Conservation (phyloP, 1,140 invertebrate species). For the Thaumatotibia leucotreta region DNA sequence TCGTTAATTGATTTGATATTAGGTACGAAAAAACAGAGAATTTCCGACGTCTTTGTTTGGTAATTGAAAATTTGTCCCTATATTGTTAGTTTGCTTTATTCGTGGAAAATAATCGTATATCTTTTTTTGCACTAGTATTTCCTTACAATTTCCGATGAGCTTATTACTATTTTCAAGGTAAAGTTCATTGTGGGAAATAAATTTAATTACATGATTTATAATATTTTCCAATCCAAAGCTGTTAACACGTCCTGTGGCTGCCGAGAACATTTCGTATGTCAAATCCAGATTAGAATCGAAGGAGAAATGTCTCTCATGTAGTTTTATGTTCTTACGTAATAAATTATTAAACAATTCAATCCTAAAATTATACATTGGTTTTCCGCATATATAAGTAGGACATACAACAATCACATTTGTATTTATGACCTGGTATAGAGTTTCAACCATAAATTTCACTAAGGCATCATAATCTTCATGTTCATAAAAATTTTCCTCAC, state of each 20-base stretch:
- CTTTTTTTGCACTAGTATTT: background rate
- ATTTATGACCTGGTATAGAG: background rate
- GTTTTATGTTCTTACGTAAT: background rate
- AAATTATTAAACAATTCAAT: background rate
- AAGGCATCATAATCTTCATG: background rate
- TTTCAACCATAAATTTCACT: background rate
- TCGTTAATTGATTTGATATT: too few species aligned
- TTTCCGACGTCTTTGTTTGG: too few species aligned
- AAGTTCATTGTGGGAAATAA: background rate
- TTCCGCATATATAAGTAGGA: background rate
- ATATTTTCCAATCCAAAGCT: background rate
- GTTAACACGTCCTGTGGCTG: background rate
- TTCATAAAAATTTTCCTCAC: background rate
- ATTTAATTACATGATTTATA: background rate
- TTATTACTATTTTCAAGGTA: background rate
- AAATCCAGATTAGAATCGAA: background rate
- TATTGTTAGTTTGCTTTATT: background rate
- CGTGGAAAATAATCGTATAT: background rate
- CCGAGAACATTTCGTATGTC: background rate
- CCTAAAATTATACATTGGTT: background rate
- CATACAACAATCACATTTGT: background rate
- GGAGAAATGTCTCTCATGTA: background rate
- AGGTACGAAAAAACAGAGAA: too few species aligned
- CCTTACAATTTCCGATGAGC: too few species aligned
- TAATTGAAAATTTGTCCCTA: too few species aligned